phyloP scores from a whole-genome alignment of 2,113 vertebrate genomes.

The Poeciliopsis occidentalis region DNA sequence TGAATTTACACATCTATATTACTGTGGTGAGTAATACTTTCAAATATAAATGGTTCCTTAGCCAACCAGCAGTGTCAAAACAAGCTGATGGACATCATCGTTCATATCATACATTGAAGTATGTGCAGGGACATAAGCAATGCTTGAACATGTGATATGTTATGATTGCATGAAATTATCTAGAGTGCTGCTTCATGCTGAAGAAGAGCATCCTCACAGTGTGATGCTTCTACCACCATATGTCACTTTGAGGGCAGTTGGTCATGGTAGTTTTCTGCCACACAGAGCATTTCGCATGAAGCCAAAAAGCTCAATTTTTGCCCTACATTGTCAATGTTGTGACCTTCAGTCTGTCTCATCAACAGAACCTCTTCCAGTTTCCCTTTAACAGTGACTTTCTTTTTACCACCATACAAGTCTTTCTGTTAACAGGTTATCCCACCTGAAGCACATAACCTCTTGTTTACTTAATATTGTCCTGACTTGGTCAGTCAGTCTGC shows the following conservation, averaged over 20 bases:
- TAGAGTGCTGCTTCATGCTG: slow-evolving; percentile 41
- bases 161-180: slow-evolving; percentile 66
- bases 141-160: slow-evolving; percentile 37
- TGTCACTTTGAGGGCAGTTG: too few relatives aligned
- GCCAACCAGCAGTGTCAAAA: slow-evolving; percentile 30
- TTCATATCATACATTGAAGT: slow-evolving; percentile 21
- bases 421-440: too few relatives aligned
- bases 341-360: not conserved
- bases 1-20: slow-evolving; percentile 29
- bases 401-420: too few relatives aligned
- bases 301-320: not conserved
- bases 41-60: slow-evolving; percentile 15
- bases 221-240: too few relatives aligned
- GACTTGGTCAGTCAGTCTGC: too few relatives aligned
- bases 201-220: too few relatives aligned
- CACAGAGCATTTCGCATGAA: not conserved
- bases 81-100: slow-evolving; percentile 9
- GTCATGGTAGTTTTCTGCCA: not conserved
- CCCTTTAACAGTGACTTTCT: too few relatives aligned
- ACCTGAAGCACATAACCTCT: too few relatives aligned
- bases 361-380: too few relatives aligned
- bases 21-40: slow-evolving; percentile 12
- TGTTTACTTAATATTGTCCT: too few relatives aligned
- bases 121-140: slow-evolving; percentile 15
- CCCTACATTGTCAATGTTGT: too few relatives aligned